Conservation (phyloP, 2,113 vertebrate genomes). For the Polypterus bichir region DNA sequence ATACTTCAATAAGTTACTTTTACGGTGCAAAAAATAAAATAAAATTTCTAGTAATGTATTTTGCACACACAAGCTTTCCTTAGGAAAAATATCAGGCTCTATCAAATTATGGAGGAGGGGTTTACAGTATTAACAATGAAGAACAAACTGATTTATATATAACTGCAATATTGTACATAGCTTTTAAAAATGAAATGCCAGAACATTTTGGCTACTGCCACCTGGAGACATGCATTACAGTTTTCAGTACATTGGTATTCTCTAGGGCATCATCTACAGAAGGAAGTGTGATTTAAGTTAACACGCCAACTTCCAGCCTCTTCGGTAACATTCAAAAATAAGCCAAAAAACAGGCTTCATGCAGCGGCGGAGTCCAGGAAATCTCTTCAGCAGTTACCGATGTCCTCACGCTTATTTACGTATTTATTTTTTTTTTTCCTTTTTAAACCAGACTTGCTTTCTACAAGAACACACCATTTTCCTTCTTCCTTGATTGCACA, state of each 20-base stretch:
- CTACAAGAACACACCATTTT: slow-evolving; percentile 24
- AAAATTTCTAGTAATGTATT: slow-evolving; percentile 34
- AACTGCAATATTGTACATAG: slow-evolving; percentile 71
- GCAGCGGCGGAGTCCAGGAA: slow-evolving; percentile 49
- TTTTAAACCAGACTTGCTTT: slow-evolving; percentile 32
- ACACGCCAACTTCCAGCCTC: slow-evolving; percentile 43
- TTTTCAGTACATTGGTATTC: slow-evolving; percentile 64
- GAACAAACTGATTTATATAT: slow-evolving; percentile 55
- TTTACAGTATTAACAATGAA: slow-evolving; percentile 59
- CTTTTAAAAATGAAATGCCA: slow-evolving; percentile 70
- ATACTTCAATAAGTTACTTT: slow-evolving; percentile 67
- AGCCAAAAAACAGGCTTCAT: slow-evolving; percentile 46
- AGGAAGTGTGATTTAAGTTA: slow-evolving; percentile 39
- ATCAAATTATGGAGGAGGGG: slow-evolving; percentile 46
- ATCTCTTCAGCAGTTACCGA: slow-evolving; percentile 37
- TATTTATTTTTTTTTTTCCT: too few species aligned
- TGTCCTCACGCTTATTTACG: too few species aligned
- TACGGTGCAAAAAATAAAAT: slow-evolving; percentile 60
- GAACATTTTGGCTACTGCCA: slow-evolving; percentile 60
- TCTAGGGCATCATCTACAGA: slow-evolving; percentile 53
- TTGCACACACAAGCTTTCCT: slow-evolving; percentile 63
- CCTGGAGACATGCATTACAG: slow-evolving; percentile 72
- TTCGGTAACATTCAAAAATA: slow-evolving; percentile 38
- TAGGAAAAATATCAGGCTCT: slow-evolving; percentile 41
- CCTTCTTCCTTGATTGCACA: slow-evolving; percentile 42